Base-by-base conservation (phyloP, 1,140 invertebrate genomes). In the Babylonia areolata region DNA sequence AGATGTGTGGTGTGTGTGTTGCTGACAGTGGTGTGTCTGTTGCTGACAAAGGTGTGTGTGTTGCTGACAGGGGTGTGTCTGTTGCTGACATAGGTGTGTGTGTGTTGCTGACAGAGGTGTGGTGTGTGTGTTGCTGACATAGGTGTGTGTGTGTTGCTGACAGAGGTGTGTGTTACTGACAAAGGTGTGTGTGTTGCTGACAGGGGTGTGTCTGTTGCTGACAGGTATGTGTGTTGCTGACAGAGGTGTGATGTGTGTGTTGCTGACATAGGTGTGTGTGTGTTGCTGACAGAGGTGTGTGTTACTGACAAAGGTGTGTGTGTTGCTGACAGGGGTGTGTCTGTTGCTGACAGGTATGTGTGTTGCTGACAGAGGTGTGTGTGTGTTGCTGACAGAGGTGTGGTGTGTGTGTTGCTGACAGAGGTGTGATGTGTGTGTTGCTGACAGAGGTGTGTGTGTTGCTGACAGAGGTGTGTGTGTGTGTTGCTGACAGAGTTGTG, bases 81-180 rank as follows among this genome's bases (percentile, higher is more conserved):
- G n/a, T n/a, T n/a, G n/a, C n/a, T n/a, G n/a, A n/a, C n/a, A n/a
- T n/a, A n/a, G n/a, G n/a, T n/a, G n/a, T n/a, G n/a, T n/a, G n/a
- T n/a, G n/a, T n/a, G n/a, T n/a, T n/a, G n/a, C n/a, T n/a, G n/a
- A n/a, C n/a, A n/a, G n/a, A n/a, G n/a, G n/a, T n/a, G n/a, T n/a
- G n/a, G 0, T 1, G 58, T 64, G 15, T 64, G 17, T 64, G 0
- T 37, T 51, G 28, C 85, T 87, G 89, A n/a, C 89, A 95, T 92
- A 96, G 96, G 58, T 96, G 95, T 93, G 95, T 96, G 33, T 64
- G 17, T 64, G 0, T 37, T 51, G 28, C 85, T 87, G 89, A n/a
- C 89, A 95, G 92, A 96, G 96, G 58, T 96, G 95, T 93, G 95
- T 96, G 33, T 95, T 96, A 3, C 96, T 96, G 95, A 95, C 96